A percentile compares a stretch with the other conserved stretches of the same genome.
Conservation (phyloP, 2,888 invertebrate species). For the Acrobasis repandana region DNA sequence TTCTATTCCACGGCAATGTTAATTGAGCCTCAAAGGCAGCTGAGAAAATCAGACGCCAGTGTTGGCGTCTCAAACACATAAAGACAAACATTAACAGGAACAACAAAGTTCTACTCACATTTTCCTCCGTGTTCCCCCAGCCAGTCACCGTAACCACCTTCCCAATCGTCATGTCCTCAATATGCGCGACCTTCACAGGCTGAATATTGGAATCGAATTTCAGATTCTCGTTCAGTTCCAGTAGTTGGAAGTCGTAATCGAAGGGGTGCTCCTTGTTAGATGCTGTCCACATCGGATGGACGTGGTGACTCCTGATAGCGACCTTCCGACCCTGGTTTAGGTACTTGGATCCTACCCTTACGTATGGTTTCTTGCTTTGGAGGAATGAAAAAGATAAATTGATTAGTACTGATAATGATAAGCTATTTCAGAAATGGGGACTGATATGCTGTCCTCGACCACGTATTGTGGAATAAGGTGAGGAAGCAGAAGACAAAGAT, state of each 20-base stretch:
- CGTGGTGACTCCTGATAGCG: constrained; percentile 41
- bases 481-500: no score
- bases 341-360: constrained; percentile 68
- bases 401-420: neutral
- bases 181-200: constrained; percentile 64
- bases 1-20: no score
- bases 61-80: neutral
- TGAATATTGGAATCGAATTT: constrained; percentile 60
- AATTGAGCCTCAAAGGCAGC: no score
- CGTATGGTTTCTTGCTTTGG: constrained; percentile 61
- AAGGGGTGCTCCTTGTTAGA: constrained; percentile 66
- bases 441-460: no score
- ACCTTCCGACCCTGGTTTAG: constrained; percentile 57
- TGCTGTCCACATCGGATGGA: constrained; percentile 63
- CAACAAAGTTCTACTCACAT: constrained; percentile 51
- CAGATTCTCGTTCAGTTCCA: constrained; percentile 55
- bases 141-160: constrained; percentile 70
- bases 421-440: no score
- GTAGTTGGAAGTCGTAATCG: constrained; percentile 69
- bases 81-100: neutral
- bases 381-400: constrained; percentile 22
- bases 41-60: no score
- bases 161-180: constrained; percentile 71
- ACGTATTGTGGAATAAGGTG: no score
- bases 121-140: constrained; percentile 74